These are phyloP conservation scores for Tenodera sinensis DNA, from an alignment of 2,888 invertebrate species.

Conservation along the genomic window DNA sequence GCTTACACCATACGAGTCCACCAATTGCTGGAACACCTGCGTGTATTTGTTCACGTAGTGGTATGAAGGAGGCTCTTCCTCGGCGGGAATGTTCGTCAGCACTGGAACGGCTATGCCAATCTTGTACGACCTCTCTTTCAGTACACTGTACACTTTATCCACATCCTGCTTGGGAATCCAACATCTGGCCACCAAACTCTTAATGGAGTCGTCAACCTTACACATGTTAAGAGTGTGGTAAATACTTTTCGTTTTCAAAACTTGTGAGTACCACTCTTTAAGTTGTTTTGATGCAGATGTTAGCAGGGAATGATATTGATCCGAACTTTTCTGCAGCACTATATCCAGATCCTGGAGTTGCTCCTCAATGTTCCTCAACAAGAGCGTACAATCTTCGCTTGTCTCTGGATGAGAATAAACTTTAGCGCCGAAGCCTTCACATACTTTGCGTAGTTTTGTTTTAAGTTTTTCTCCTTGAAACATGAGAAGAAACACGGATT, in stretches of 20 bases:
- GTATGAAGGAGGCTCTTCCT: slow-evolving; percentile 52
- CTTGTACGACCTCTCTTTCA: neutral
- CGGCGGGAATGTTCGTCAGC: neutral
- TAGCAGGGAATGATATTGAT: neutral
- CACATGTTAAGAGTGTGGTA: neutral
- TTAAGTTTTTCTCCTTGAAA: slow-evolving; percentile 7
- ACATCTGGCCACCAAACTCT: neutral
- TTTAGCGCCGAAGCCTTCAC: neutral
- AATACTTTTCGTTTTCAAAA: neutral
- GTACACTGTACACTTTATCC: neutral
- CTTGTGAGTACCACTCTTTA: neutral
- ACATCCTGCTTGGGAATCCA: neutral
- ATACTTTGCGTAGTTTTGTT: neutral
- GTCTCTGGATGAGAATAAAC: neutral
- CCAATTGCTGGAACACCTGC: slow-evolving; percentile 54
- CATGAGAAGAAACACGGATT: neutral
- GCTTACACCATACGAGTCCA: slow-evolving; percentile 58
- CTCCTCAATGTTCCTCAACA: neutral
- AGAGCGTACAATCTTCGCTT: neutral
- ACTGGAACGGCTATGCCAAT: neutral
- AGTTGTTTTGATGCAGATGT: neutral
- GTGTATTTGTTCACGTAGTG: slow-evolving; percentile 57
- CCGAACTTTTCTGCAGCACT: neutral
- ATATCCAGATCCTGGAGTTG: neutral
- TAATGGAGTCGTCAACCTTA: neutral